Conservation (phyloP, 1,140 invertebrate species). For the Carposina sasakii region DNA sequence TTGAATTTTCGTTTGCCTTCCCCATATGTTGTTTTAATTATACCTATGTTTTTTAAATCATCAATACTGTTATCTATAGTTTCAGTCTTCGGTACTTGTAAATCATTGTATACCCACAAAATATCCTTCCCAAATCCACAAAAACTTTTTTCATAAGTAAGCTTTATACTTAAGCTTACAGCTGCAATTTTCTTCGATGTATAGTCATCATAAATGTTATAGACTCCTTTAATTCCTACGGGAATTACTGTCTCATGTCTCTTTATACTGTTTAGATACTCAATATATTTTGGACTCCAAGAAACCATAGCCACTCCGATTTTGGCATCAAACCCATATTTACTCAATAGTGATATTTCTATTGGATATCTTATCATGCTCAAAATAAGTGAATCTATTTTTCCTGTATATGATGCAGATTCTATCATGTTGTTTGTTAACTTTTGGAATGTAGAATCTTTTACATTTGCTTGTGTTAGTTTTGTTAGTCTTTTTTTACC, state of each 20-base stretch:
- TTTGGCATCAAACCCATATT: conserved; percentile 21
- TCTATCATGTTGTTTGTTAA: too few species aligned
- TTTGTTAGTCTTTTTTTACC: conserved; percentile 21
- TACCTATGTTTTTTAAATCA: conserved; percentile 9
- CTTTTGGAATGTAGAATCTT: too few species aligned
- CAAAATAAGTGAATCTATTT: conserved; percentile 27
- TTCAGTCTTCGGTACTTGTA: too few species aligned
- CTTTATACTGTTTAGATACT: conserved; percentile 34
- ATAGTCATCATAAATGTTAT: conserved; percentile 37
- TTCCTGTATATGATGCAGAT: too few species aligned
- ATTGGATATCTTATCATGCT: conserved; percentile 44
- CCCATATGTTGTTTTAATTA: conserved; percentile 23
- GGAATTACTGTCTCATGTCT: conserved; percentile 15
- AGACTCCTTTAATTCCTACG: conserved; percentile 22
- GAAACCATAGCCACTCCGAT: conserved; percentile 36
- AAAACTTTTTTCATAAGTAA: too few species aligned
- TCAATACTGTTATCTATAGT: conserved; percentile 4
- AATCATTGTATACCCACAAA: too few species aligned
- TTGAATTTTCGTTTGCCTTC: conserved; percentile 13
- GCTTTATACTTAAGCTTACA: conserved; percentile 39
- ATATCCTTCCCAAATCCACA: too few species aligned
- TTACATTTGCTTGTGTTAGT: conserved; percentile 27
- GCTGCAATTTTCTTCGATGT: conserved; percentile 35
- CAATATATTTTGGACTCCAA: conserved; percentile 35
- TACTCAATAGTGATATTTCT: conserved; percentile 38